Base-by-base conservation (phyloP, 2,113 vertebrate species). In the Pleuronectes platessa region DNA sequence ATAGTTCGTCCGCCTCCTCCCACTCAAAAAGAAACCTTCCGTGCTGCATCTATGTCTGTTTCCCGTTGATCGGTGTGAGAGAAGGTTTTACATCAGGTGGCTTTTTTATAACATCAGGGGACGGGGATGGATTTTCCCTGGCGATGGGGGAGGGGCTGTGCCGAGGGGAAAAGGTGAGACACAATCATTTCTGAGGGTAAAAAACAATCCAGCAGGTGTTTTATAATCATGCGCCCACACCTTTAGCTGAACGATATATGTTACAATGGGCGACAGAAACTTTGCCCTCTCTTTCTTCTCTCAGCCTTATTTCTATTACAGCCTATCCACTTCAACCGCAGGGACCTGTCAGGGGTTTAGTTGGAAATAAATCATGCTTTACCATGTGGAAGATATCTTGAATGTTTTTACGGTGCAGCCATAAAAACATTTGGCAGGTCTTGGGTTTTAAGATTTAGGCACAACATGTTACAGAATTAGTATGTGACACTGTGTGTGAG, bases 1-100 rank as follows among this genome's bases (percentile, higher is more conserved):
- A 84, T 85, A 74, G 77, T 76, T 77, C 56, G 68, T 67, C 59
- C 45, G 51, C 40, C 49, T 35, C 55, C 56, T 76, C 64, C 64
- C 37, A 61, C 76, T 55, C 56, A 49, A 63, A 76, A 63, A 70
- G 24, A 31, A 75, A 20, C 49, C 80, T 70, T n/a, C 27, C 40
- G 47, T 63, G 37, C 67, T 74, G 10, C 40, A 42, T 31, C 31
- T 31, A 31, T 12, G 62, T 69, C 55, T 74, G 51, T 55, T 51
- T 17, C 42, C 24, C 45, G 45, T 18, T 18, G 45, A 49, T 15
- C 45, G 0, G 15, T 40, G 17, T 67, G 71, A 76, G 73, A 68
- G 84, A 67, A 20, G 18, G 2, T 8, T 20, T 20, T 5, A 53
- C 49, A 20, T 78, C 59, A 69, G 67, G 24, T 85, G 14, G 17